Percentiles rank a stretch among this genome's conserved stretches.
Evolutionary conservation across 2,113 vertebrate species (phyloP).

Genomic region (Donacobius atricapilla): DNA sequence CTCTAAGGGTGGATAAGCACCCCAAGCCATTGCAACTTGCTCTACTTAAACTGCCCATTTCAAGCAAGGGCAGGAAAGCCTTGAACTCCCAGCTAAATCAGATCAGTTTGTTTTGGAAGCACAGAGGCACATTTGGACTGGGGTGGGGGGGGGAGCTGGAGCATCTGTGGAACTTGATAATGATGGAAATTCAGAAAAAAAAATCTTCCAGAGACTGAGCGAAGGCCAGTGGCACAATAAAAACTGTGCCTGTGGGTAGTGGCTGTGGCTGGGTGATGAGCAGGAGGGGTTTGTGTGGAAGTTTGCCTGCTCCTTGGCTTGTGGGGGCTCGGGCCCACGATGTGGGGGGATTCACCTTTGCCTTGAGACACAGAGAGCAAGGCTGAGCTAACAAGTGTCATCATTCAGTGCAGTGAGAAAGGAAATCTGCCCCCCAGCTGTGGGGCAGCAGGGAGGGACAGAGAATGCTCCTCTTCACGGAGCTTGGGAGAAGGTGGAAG

Average conservation of each 20-base stretch:
- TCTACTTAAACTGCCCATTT: not conserved
- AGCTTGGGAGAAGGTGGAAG: not conserved
- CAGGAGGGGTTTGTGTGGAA: not conserved
- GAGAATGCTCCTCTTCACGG: not conserved
- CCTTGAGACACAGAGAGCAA: not conserved
- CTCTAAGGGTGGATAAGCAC: not conserved
- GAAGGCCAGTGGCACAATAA: not conserved
- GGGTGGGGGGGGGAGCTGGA: not conserved
- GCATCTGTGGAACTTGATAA: not conserved
- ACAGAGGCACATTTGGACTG: rapidly evolving
- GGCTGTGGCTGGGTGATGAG: not conserved
- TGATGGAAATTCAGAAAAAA: not conserved
- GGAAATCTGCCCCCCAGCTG: not conserved
- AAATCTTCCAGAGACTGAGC: not conserved
- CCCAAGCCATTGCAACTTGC: not conserved
- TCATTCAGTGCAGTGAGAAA: not conserved
- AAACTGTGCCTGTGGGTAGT: not conserved
- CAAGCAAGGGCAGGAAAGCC: not conserved
- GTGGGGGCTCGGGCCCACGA: not conserved
- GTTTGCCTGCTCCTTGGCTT: not conserved
- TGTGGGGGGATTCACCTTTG: not conserved
- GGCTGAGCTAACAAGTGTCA: not conserved
- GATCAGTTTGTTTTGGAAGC: not conserved
- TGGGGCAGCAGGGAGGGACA: not conserved
- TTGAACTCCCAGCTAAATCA: not conserved